Evolutionary conservation across 2,797 vertebrate species (phyloP).

Genomic region (Echiichthys vipera): DNA sequence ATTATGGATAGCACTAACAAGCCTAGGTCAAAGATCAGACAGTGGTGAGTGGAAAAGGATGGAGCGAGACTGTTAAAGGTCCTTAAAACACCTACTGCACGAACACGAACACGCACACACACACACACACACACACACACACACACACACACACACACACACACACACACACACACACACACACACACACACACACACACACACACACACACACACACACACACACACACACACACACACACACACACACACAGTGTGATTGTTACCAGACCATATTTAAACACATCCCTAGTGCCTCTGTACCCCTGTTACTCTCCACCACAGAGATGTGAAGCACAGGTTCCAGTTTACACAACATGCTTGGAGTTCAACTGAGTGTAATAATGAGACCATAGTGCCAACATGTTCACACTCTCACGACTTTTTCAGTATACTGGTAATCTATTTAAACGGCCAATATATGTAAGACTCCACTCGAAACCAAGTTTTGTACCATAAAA

Average conservation of each 20-base stretch:
- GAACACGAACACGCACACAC: conserved; percentile 24
- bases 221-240: conserved; percentile 26
- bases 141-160: conserved; percentile 28
- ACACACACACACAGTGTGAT: conserved; percentile 68
- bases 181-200: conserved; percentile 21
- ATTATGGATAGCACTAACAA: conserved; percentile 86
- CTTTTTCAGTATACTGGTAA: conserved; percentile 14
- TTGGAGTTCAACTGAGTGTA: conserved; percentile 35
- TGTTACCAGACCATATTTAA: conserved; percentile 83
- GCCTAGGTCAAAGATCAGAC: conserved; percentile 78
- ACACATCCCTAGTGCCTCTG: conserved; percentile 70
- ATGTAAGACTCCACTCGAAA: conserved; percentile 13
- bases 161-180: conserved; percentile 34
- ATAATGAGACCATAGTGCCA: conserved; percentile 17
- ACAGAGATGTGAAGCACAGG: conserved; percentile 47
- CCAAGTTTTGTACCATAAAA: conserved; percentile 19
- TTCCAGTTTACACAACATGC: conserved; percentile 48
- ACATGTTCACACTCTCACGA: conserved; percentile 28
- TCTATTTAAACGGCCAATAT: conserved; percentile 19
- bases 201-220: conserved; percentile 20
- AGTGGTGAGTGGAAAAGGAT: conserved; percentile 83
- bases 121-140: conserved; percentile 37
- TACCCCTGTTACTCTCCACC: conserved; percentile 49
- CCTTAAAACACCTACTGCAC: conserved; percentile 81
- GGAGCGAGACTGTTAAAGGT: conserved; percentile 77